Percentiles rank a stretch among this genome's conserved stretches.
phyloP scores from a whole-genome alignment of 2,797 vertebrate genomes.

The Sparidentex hasta region DNA sequence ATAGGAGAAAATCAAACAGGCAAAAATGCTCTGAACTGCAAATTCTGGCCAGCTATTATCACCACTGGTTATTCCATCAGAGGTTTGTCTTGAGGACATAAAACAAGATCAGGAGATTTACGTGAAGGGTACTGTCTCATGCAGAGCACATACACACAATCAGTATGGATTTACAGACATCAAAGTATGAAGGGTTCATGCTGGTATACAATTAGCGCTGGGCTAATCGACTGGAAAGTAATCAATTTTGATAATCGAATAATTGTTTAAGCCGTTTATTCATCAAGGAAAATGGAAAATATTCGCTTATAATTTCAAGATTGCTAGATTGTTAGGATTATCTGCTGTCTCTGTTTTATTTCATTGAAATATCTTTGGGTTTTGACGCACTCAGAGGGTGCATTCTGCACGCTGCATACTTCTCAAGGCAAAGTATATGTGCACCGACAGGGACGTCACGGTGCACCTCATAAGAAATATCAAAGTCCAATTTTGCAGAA shows the following conservation, averaged over 20 bases:
- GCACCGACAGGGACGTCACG: no score
- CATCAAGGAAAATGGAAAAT: not conserved
- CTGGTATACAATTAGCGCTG: not conserved
- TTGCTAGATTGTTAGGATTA: not conserved
- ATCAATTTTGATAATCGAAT: not conserved
- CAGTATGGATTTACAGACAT: not conserved
- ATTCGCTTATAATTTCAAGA: not conserved
- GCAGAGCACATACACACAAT: not conserved
- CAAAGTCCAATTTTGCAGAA: no score
- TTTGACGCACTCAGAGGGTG: no score
- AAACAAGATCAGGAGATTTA: not conserved
- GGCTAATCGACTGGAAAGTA: not conserved
- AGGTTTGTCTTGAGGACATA: not conserved
- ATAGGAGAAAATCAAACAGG: conserved; percentile 22
- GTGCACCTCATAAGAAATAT: no score
- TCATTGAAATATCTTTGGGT: not conserved
- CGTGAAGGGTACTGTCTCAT: not conserved
- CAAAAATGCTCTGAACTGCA: not conserved
- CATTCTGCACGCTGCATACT: no score
- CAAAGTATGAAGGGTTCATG: no score
- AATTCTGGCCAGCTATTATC: not conserved
- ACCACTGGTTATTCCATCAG: not conserved
- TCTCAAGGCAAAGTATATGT: no score
- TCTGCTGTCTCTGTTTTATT: not conserved
- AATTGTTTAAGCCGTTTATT: not conserved